Evolutionary conservation across 1,140 invertebrate species (phyloP), one percentile per base, ranked within the genome.

Genomic region (Copidosoma floridanum): DNA sequence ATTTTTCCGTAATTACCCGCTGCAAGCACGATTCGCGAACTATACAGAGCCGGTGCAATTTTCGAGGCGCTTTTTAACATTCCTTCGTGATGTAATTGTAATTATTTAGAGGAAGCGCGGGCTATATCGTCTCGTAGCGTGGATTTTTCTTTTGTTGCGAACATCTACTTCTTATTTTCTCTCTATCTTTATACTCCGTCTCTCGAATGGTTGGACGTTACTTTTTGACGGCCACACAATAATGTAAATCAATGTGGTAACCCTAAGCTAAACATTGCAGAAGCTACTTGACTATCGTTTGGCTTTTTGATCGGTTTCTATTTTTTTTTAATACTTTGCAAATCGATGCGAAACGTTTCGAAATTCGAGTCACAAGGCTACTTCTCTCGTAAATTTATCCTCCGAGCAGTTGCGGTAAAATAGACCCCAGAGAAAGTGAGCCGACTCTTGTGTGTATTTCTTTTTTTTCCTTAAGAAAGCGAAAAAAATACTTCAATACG

Each of bases 351-450:
- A n/a, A 44, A 55, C 44, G 6, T 1, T 1, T 27, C 14, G 8
- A 16, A 2, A 53, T 48, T 37, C 35, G 21, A 50, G 56, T 51
- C 46, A 57, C 56, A 47, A 50, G 44, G 18, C 18, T 26, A 29
- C 7, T 37, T 29, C 16, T 10, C 23, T 21, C 12, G 26, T 21
- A 50, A 24, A 57, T 50, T 20, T 18, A 12, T 27, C 27, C 5
- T 18, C 10, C 12, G 10, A 16, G 24, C 12, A 23, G 32, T 35
- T 12, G 14, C 23, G 27, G 2, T 48, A 57, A 48, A 48, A 50
- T 29, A 50, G 50, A 14, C 10, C 7, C 16, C 29, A 57, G 46
- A 40, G 56, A 57, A 57, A 50, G 56, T 57, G n/a, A n/a, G n/a
- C 12, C 18, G 18, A 20, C 23, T 38, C 23, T 23, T 3, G 8